These are phyloP conservation scores for Eupithecia subumbrata DNA, from an alignment of 2,888 invertebrate species.

Conservation along the genomic window DNA sequence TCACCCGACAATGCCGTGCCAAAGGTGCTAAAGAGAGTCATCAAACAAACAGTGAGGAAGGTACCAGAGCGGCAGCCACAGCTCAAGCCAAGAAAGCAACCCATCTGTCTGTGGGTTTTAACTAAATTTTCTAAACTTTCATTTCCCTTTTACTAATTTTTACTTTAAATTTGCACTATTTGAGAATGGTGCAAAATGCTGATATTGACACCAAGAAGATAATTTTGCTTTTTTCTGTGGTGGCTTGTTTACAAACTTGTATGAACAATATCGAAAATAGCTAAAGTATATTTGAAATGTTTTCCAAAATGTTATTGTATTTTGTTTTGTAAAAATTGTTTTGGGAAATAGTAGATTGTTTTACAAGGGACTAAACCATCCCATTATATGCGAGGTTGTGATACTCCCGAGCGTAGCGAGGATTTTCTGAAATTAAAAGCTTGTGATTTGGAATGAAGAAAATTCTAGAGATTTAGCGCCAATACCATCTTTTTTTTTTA, in stretches of 20 bases:
- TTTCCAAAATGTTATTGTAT: background rate
- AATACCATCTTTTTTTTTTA: no score
- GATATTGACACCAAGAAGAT: background rate
- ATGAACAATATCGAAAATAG: background rate
- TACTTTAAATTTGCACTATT: background rate
- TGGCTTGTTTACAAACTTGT: background rate
- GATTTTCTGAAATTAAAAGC: no score
- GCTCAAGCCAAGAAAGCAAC: constrained; percentile 41
- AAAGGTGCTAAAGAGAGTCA: constrained; percentile 45
- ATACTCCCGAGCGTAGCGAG: no score
- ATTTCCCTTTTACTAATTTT: background rate
- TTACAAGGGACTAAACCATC: no score
- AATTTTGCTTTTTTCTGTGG: background rate
- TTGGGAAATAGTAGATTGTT: no score
- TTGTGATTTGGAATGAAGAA: no score
- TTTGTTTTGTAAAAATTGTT: background rate
- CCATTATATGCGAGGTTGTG: no score
- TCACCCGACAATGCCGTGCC: constrained; percentile 48
- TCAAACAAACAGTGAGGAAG: constrained; percentile 51
- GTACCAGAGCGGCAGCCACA: constrained; percentile 47
- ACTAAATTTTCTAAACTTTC: background rate
- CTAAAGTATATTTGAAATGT: background rate
- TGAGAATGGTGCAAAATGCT: background rate
- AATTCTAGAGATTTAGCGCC: no score
- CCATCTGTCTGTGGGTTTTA: constrained; percentile 51